Evolutionary conservation across 2,113 vertebrate species (phyloP), one percentile per base, ranked within the genome.

Genomic region (Burhinus bistriatus): DNA sequence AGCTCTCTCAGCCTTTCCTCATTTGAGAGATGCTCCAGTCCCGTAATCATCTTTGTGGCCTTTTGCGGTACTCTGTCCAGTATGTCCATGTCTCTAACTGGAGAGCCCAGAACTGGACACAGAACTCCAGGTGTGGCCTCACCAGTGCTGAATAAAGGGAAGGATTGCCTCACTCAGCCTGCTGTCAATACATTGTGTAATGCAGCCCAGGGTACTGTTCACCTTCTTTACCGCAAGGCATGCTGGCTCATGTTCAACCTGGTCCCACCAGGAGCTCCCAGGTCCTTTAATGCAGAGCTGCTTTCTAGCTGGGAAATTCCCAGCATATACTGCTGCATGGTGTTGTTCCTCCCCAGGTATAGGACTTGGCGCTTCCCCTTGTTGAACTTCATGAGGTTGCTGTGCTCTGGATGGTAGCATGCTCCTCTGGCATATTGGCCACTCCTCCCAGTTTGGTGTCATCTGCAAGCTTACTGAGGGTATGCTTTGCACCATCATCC

Each of bases 401-500:
- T 59, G 38, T 65, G 68, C 38, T 80, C 32, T 59, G 71, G 27
- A 10, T 21, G 14, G 38, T 66, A 68, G 42, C 2, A 7, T 11
- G 14, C 17, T 5, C 8, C 30, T 82, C 38, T 9, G 14, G 38
- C 22, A 1, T 62, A 14, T 58, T 15, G 3, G 21, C 29, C 15
- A 3, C 34, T 58, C 36, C 23, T 62, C 61, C 8, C 62, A 54
- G 54, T 15, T 72, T 20, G 19, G 16, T 70, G 49, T 51, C 49
- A 20, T 23, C 81, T 19, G 11, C 32, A 59, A 2, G 29, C 38
- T 51, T 36, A 40, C 45, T 42, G 59, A 65, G 73, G 19, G 17
- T 68, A 7, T 0, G 0, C 29, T 14, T n/a, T 62, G 49, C n/a
- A 44, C 25, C 6, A 4, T 87, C n/a, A 23, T 42, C 12, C n/a